These are phyloP conservation scores for Drosophila grimshawi DNA, from an alignment of 1,140 invertebrate genomes.

Conservation along the genomic window DNA sequence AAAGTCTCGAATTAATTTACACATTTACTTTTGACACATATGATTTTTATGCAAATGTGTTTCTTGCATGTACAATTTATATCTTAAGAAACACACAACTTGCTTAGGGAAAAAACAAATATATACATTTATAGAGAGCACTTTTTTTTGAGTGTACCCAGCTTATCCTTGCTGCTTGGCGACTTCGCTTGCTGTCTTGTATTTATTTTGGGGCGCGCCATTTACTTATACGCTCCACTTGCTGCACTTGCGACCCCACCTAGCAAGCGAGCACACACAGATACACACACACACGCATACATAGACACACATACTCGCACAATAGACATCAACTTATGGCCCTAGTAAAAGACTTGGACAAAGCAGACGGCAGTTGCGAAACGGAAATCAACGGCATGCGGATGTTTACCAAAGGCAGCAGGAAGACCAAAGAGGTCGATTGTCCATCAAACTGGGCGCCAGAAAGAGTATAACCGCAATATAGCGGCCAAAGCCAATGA, in stretches of 20 bases:
- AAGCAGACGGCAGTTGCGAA: conserved; percentile 13
- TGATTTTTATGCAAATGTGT: too few relatives aligned
- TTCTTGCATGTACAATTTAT: too few relatives aligned
- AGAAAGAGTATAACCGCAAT: background rate
- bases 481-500: background rate
- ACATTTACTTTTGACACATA: too few relatives aligned
- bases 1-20: too few relatives aligned
- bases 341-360: conserved; percentile 23
- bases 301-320: conserved; percentile 3
- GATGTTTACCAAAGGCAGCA: conserved; percentile 51
- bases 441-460: conserved; percentile 16
- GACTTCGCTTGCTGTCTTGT: conserved; percentile 42
- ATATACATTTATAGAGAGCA: too few relatives aligned
- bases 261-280: background rate
- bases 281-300: background rate
- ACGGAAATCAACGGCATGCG: conserved; percentile 40
- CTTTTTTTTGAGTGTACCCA: background rate
- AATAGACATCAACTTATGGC: conserved; percentile 52
- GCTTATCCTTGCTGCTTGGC: conserved; percentile 9
- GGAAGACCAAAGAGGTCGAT: conserved; percentile 20
- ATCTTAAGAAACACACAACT: too few relatives aligned
- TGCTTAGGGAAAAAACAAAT: too few relatives aligned
- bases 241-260: conserved; percentile 52
- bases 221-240: conserved; percentile 63
- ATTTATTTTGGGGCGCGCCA: conserved; percentile 64